Evolutionary conservation across 2,797 vertebrate genomes (phyloP).

Genomic region (Gastrophryne carolinensis): DNA sequence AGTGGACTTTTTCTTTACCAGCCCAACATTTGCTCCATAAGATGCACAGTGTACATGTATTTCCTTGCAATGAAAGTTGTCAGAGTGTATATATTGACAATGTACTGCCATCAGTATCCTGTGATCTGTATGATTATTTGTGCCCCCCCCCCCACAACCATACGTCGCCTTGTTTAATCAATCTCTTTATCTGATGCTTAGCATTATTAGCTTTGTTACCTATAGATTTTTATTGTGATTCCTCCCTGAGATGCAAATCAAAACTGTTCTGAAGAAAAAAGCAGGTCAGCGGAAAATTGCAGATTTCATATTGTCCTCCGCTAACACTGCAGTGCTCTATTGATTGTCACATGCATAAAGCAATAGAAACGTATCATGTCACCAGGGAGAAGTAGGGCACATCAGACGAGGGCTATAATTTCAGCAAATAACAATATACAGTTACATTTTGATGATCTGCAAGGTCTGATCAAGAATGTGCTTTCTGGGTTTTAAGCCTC

Average conservation of each 20-base stretch:
- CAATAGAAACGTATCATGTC: slow-evolving; percentile 17
- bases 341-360: slow-evolving; percentile 30
- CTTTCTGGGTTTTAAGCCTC: background rate
- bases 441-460: slow-evolving; percentile 3
- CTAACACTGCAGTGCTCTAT: slow-evolving; percentile 33
- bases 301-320: slow-evolving; percentile 25
- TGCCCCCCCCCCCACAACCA: no score
- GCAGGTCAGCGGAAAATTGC: slow-evolving; percentile 3
- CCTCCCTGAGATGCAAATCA: background rate
- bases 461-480: background rate
- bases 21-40: no score
- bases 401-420: slow-evolving; percentile 7
- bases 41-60: no score
- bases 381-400: slow-evolving; percentile 20
- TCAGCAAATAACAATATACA: slow-evolving; percentile 9
- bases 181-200: background rate
- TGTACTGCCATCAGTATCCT: no score
- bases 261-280: background rate
- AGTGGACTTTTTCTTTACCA: no score
- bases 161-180: background rate
- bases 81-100: no score
- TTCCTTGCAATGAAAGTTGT: no score
- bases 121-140: no score
- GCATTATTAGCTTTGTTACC: background rate
- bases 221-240: slow-evolving; percentile 4